Base-by-base conservation (phyloP, 2,113 vertebrate species). In the Bambusicola thoracicus region DNA sequence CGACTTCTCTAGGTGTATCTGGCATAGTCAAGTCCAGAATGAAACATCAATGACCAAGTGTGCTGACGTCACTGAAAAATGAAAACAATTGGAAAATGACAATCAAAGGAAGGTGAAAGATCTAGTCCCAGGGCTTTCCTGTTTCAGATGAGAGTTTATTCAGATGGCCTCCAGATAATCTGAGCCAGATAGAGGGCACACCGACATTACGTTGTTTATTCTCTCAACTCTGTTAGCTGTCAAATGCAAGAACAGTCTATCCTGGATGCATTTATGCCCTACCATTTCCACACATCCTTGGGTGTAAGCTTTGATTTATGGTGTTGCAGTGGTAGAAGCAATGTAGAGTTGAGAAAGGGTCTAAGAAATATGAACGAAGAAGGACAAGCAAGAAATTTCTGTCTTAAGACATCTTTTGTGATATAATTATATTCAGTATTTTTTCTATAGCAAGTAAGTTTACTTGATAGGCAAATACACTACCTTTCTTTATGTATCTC, bases 61-160 rank as follows among this genome's bases (percentile, higher is more conserved):
- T 81, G 94, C 94, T 96, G 97, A 97, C 84, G 84, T 96, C 94
- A 77, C 24, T 20, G 40, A 38, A 29, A 81, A 87, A 87, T 69
- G 76, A 94, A 95, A 97, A 95, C 96, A 97, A 96, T 93, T 61
- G 91, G 95, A 92, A 87, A 90, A 90, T 96, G 93, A 98, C 98
- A 98, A 97, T 97, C 90, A 92, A 91, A 98, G 98, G 98, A 98
- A 98, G 97, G 97, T 96, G 96, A 97, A 97, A 97, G 96, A 98
- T 97, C 97, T 97, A 93, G 96, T 98, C 94, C 89, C 96, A 95
- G 91, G 11, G 78, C 83, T 98, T n/a, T 98, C 98, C 98, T 97
- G 96, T 96, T 93, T 91, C 68, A 95, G 36, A 38, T 78, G 55
- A 79, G 82, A 91, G 89, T 94, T 96, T 96, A 92, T 97, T 95